Percentiles rank a stretch among this genome's conserved stretches.
These are phyloP conservation scores for Grammomys dolichurus DNA, from an alignment of 2,113 vertebrate genomes.

Conservation along the genomic window DNA sequence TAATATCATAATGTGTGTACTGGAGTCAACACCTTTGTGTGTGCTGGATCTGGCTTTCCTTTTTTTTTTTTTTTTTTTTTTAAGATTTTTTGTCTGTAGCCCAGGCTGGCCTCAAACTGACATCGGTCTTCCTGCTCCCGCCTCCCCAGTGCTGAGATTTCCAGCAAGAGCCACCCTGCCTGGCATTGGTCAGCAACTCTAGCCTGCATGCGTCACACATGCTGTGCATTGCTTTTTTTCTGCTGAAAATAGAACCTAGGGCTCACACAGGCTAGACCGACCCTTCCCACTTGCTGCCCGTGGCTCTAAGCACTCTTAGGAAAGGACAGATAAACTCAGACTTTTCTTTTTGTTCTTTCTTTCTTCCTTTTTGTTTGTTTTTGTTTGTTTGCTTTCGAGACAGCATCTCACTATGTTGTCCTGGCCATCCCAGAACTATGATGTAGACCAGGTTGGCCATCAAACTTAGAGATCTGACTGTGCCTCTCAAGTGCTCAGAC, in stretches of 20 bases:
- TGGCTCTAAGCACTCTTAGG: neutral
- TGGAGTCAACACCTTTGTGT: neutral
- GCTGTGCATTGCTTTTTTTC: neutral
- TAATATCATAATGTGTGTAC: neutral
- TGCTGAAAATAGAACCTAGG: neutral
- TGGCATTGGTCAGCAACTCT: neutral
- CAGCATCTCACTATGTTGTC: neutral
- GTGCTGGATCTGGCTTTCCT: neutral
- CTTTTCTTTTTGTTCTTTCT: no score
- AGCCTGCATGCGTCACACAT: neutral
- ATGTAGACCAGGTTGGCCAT: neutral
- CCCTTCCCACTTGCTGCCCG: neutral
- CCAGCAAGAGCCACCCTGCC: neutral
- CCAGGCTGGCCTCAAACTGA: neutral
- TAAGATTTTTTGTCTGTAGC: neutral
- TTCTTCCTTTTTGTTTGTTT: neutral
- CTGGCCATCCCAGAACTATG: neutral
- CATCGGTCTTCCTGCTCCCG: neutral
- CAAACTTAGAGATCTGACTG: neutral
- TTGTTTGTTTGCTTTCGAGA: neutral
- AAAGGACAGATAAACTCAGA: constrained; percentile 25
- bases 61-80: no score
- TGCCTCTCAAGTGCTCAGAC: neutral
- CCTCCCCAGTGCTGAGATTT: neutral
- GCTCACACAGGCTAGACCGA: neutral